A percentile compares a stretch with the other conserved stretches of the same genome.
phyloP scores from a whole-genome alignment of 2,888 invertebrate species.

The Rhaphigaster nebulosa region DNA sequence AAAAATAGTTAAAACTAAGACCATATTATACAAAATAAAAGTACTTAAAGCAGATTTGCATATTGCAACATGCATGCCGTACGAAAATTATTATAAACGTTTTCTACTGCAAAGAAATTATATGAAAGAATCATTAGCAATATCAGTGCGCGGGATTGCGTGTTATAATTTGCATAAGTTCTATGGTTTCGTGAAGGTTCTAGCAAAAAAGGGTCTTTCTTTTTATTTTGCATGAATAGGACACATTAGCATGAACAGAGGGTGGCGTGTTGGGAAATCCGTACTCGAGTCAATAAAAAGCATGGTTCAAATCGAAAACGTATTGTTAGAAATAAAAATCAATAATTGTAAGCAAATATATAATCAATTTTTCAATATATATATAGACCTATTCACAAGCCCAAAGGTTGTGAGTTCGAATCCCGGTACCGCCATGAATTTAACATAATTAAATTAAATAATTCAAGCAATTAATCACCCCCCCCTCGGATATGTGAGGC shows the following conservation, averaged over 20 bases:
- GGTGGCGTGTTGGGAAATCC: neutral
- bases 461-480: too few relatives aligned
- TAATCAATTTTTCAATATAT: too few relatives aligned
- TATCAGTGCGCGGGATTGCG: neutral
- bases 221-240: neutral
- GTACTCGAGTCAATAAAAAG: neutral
- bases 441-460: too few relatives aligned
- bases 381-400: too few relatives aligned
- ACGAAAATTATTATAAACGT: neutral
- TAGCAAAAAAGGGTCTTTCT: neutral
- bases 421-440: too few relatives aligned
- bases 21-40: too few relatives aligned
- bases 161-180: conserved; percentile 21
- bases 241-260: neutral
- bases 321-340: neutral
- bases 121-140: conserved; percentile 17
- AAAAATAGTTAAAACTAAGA: too few relatives aligned
- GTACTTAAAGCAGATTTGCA: neutral
- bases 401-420: too few relatives aligned
- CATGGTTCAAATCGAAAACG: neutral
- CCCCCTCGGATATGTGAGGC: too few relatives aligned
- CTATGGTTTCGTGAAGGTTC: conserved; percentile 14
- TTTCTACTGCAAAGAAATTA: neutral
- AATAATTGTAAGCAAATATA: neutral
- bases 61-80: neutral